Base-by-base conservation (phyloP, 2,113 vertebrate genomes). In the Sarotherodon lohbergeri region DNA sequence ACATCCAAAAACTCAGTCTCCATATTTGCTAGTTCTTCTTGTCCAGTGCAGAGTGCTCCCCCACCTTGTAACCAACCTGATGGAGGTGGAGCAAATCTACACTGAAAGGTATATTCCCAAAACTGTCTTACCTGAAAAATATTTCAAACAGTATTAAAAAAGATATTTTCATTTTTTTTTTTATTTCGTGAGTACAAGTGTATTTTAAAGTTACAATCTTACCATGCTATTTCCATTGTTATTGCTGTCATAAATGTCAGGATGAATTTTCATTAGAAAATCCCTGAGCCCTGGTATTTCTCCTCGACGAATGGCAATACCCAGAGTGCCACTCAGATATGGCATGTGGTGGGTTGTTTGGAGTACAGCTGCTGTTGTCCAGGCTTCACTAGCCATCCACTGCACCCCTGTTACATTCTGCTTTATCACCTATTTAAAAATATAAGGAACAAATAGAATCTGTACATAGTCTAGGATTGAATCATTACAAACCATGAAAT, bases 351-450 rank as follows among this genome's bases (percentile, higher is more conserved):
- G 50, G 0, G 71, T 76, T 0, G 85, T 93, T 19, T 93, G 94
- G 10, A 96, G 93, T 11, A 92, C 71, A 12, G 86, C 63, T 2
- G 89, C 91, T 61, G 93, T 85, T 63, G 95, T 82, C 96, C 96
- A 97, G 3, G 95, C 95, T 88, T 96, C 96, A 89, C 95, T 96
- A 11, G 94, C 95, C 36, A 96, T 93, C 95, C 96, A 96, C 84
- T 96, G 96, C 7, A 91, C 90, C 9, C 90, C 94, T 17, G 90
- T 95, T 5, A 95, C 91, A 78, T 95, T 96, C 41, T 94, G 95
- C 36, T 80, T 81, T 5, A 93, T 80, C 29, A 95, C 84, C 91
- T 76, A 76, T 76, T 76, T 66, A 66, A 19, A 66, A 39, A 66
- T 66, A 66, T 66, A 66, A 22, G 61, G 34, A 66, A 66, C 34